Conservation (phyloP, 2,113 vertebrate genomes). For the Micromys minutus region DNA sequence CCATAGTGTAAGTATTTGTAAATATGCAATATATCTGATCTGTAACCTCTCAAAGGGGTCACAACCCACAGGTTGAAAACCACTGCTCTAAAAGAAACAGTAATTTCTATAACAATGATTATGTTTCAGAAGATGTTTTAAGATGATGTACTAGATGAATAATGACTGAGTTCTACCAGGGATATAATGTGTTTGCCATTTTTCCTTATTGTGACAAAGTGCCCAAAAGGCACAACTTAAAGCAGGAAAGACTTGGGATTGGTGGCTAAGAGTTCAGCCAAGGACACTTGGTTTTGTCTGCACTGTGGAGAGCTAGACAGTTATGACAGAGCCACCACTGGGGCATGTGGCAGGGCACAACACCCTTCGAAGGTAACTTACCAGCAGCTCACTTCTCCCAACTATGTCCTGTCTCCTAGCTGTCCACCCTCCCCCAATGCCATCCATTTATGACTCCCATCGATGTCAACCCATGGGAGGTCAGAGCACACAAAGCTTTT, state of each 20-base stretch:
- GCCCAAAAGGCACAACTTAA: neutral
- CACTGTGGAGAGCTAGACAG: neutral
- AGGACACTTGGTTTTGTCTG: neutral
- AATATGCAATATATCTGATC: neutral
- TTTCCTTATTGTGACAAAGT: neutral
- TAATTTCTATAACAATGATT: neutral
- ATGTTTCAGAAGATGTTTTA: constrained; percentile 28
- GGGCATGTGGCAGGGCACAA: neutral
- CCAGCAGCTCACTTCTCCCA: neutral
- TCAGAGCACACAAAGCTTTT: neutral
- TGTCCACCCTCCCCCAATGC: neutral
- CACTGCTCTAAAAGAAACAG: constrained; percentile 36
- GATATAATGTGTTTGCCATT: neutral
- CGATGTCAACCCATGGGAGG: neutral
- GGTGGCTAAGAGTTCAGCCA: no score
- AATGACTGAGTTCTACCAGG: constrained; percentile 11
- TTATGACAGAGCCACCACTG: neutral
- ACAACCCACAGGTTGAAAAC: neutral
- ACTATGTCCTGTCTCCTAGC: neutral
- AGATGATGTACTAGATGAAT: neutral
- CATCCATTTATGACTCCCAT: neutral
- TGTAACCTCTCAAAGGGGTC: neutral
- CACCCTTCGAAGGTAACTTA: neutral
- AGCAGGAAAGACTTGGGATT: neutral
- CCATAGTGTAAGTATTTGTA: neutral